These are phyloP conservation scores for Acleris cristana DNA, from an alignment of 2,888 invertebrate genomes.

Conservation along the genomic window DNA sequence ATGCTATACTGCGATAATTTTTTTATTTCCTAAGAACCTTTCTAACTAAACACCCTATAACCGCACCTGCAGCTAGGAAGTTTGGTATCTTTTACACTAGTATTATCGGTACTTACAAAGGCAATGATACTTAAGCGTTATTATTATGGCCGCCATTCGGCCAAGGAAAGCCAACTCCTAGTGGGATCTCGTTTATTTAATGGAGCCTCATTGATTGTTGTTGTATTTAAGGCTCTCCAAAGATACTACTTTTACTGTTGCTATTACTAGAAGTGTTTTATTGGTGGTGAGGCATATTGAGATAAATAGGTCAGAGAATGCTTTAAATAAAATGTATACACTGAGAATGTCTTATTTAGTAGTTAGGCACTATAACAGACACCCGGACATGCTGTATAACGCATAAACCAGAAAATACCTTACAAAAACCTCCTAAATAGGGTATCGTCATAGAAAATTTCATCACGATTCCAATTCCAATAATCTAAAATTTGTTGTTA, in stretches of 20 bases:
- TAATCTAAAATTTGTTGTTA: conserved; percentile 13
- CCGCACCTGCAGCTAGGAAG: conserved; percentile 10
- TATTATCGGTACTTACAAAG: conserved; percentile 29
- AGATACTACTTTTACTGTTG: conserved; percentile 43
- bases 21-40: conserved; percentile 9
- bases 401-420: not conserved
- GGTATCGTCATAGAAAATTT: conserved; percentile 7
- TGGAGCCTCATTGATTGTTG: conserved; percentile 45
- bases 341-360: too few species aligned
- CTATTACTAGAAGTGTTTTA: not conserved
- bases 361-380: too few species aligned
- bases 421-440: not conserved
- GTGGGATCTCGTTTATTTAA: conserved; percentile 69
- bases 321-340: too few species aligned
- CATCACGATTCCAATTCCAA: conserved; percentile 9
- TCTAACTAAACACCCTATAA: conserved; percentile 23
- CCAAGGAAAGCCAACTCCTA: conserved; percentile 59
- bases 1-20: not conserved
- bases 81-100: conserved; percentile 31
- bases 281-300: too few species aligned
- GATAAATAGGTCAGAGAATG: too few species aligned
- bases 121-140: conserved; percentile 59
- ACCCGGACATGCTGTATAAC: too few species aligned
- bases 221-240: conserved; percentile 45
- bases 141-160: conserved; percentile 67